phyloP scores from a whole-genome alignment of 2,797 vertebrate species.

The Distichodus sexfasciatus region DNA sequence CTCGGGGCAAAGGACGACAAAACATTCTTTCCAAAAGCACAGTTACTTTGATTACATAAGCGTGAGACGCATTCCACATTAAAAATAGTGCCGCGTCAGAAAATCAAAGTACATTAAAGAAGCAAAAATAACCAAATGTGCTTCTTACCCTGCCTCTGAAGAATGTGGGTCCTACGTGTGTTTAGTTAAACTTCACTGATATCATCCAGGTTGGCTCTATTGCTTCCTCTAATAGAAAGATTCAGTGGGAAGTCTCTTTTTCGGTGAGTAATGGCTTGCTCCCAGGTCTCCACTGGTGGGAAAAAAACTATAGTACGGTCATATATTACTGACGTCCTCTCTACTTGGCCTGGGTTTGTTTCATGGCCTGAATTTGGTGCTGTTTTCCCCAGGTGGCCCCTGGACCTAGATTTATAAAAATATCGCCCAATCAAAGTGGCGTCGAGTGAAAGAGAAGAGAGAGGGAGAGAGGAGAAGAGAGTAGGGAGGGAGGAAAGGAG shows the following conservation, averaged over 20 bases:
- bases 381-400: constrained; percentile 76
- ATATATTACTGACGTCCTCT: constrained; percentile 47
- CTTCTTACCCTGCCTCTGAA: constrained; percentile 29
- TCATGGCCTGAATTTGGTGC: constrained; percentile 55
- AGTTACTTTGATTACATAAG: constrained; percentile 19
- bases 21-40: not conserved
- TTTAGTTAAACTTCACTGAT: not conserved
- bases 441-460: constrained; percentile 68
- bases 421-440: constrained; percentile 78
- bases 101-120: constrained; percentile 15
- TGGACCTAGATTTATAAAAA: constrained; percentile 83
- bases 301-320: constrained; percentile 41
- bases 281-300: constrained; percentile 23
- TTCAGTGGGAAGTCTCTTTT: not conserved
- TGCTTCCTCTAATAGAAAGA: not conserved
- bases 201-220: not conserved
- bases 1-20: not conserved
- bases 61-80: constrained; percentile 10
- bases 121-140: not conserved
- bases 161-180: not conserved
- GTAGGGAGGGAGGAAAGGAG: too few species aligned
- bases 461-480: constrained; percentile 34
- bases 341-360: constrained; percentile 47
- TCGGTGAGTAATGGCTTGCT: constrained; percentile 16
- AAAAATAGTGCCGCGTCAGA: constrained; percentile 19